Evolutionary conservation across 2,888 invertebrate species (phyloP).

Genomic region (Tetheella fluctuosa): DNA sequence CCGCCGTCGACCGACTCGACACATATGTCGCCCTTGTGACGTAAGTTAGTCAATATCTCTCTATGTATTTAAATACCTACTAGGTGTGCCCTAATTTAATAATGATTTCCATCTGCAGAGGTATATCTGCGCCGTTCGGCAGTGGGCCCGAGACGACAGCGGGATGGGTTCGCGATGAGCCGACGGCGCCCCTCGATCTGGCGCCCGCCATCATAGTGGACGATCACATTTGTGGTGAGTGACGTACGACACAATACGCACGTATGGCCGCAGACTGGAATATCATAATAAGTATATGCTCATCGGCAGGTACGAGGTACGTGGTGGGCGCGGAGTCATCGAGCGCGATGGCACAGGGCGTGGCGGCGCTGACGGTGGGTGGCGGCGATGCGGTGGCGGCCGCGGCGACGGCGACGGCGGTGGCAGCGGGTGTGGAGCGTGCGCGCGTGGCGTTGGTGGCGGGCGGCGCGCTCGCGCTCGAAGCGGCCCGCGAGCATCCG

Average conservation of each 20-base stretch:
- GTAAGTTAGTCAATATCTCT: no score
- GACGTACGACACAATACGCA: slow-evolving; percentile 7
- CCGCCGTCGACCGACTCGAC: slow-evolving; percentile 86
- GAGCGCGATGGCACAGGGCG: slow-evolving; percentile 27
- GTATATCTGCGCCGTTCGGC: slow-evolving; percentile 60
- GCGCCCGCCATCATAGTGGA: slow-evolving; percentile 70
- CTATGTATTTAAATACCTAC: no score
- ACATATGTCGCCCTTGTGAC: slow-evolving; percentile 87
- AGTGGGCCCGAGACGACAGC: slow-evolving; percentile 42
- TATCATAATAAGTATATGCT: no score
- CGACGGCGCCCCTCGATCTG: slow-evolving; percentile 56
- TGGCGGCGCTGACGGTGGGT: slow-evolving; percentile 30
- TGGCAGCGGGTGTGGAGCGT: slow-evolving; percentile 44
- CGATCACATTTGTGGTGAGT: slow-evolving; percentile 62
- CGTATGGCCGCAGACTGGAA: no score
- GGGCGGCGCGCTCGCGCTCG: slow-evolving; percentile 22
- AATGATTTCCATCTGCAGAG: slow-evolving; percentile 41
- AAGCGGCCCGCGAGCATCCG: slow-evolving; percentile 28
- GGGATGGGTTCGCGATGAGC: slow-evolving; percentile 59
- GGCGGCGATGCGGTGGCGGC: no score
- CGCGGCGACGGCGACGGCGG: slow-evolving; percentile 31
- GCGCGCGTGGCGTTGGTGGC: slow-evolving; percentile 40
- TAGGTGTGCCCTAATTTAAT: background rate
- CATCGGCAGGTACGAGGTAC: slow-evolving; percentile 23
- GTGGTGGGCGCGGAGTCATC: slow-evolving; percentile 16